phyloP scores from a whole-genome alignment of 2,113 vertebrate species.

The Takifugu flavidus region DNA sequence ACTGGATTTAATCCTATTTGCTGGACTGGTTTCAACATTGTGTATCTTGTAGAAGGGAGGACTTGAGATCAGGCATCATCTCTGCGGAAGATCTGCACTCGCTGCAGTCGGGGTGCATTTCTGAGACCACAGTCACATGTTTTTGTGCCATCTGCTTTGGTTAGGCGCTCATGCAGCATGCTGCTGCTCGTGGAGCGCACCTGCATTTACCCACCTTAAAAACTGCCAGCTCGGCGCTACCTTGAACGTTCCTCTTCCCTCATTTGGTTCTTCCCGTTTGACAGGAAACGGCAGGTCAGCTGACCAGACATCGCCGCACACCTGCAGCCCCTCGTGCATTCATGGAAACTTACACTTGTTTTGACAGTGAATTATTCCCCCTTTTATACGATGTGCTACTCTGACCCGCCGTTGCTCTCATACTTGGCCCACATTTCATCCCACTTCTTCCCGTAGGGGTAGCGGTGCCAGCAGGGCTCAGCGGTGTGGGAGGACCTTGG shows the following conservation, averaged over 20 bases:
- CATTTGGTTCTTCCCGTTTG: constrained; percentile 59
- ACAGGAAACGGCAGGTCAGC: constrained; percentile 66
- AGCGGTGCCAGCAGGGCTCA: constrained; percentile 32
- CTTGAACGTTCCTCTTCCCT: constrained; percentile 56
- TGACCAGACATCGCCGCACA: constrained; percentile 54
- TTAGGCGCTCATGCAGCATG: constrained; percentile 25
- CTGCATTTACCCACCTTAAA: constrained; percentile 56
- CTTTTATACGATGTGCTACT: constrained; percentile 22
- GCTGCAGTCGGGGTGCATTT: constrained; percentile 17
- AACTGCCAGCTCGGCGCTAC: constrained; percentile 54
- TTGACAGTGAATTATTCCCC: constrained; percentile 45
- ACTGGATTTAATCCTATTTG: neutral
- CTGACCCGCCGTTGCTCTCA: constrained; percentile 24
- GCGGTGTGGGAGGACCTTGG: constrained; percentile 38
- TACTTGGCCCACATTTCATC: constrained; percentile 56
- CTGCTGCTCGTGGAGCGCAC: constrained; percentile 47
- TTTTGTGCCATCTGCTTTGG: constrained; percentile 55
- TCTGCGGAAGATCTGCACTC: constrained; percentile 4
- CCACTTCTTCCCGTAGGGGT: constrained; percentile 40
- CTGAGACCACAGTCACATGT: constrained; percentile 26
- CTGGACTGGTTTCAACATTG: neutral
- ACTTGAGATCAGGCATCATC: neutral
- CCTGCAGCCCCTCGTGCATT: constrained; percentile 57
- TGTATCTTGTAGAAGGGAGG: constrained; percentile 14
- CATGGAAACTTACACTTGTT: constrained; percentile 54